Conservation (phyloP, 2,797 vertebrate species). For the Myotis myotis region DNA sequence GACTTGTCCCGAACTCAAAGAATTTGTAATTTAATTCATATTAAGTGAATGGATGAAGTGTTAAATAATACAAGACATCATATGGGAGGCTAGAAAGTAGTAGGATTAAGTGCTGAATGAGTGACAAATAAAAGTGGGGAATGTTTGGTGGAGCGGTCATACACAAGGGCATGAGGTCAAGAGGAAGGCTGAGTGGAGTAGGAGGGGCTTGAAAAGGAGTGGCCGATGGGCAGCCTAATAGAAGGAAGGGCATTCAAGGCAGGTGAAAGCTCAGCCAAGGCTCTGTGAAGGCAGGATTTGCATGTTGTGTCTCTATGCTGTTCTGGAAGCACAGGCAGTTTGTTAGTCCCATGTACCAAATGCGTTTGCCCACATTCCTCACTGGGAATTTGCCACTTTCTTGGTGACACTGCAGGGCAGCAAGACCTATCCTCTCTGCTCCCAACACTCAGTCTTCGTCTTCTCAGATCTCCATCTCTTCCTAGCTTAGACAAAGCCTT, state of each 20-base stretch:
- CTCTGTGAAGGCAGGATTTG: accelerated
- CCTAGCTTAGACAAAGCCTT: not conserved
- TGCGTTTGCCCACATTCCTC: not conserved
- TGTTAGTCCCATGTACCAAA: not conserved
- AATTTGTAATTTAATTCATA: constrained; percentile 15
- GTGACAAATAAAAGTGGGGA: not conserved
- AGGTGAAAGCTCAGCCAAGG: not conserved
- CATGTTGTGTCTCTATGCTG: too few species aligned
- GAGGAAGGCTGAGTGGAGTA: not conserved
- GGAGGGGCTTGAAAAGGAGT: not conserved
- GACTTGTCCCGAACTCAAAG: not conserved
- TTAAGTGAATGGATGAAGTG: not conserved
- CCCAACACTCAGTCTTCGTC: not conserved
- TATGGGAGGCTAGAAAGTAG: not conserved
- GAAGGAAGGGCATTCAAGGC: not conserved
- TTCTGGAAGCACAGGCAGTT: not conserved
- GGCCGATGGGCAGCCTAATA: accelerated
- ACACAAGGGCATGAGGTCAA: not conserved
- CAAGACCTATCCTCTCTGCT: not conserved
- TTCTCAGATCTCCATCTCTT: not conserved
- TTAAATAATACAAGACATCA: not conserved
- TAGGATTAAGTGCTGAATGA: not conserved
- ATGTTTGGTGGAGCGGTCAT: not conserved
- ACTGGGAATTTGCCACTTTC: not conserved
- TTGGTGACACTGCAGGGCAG: not conserved